These are phyloP conservation scores for Peromyscus melanophrys DNA, from an alignment of 2,797 vertebrate genomes.

Conservation along the genomic window DNA sequence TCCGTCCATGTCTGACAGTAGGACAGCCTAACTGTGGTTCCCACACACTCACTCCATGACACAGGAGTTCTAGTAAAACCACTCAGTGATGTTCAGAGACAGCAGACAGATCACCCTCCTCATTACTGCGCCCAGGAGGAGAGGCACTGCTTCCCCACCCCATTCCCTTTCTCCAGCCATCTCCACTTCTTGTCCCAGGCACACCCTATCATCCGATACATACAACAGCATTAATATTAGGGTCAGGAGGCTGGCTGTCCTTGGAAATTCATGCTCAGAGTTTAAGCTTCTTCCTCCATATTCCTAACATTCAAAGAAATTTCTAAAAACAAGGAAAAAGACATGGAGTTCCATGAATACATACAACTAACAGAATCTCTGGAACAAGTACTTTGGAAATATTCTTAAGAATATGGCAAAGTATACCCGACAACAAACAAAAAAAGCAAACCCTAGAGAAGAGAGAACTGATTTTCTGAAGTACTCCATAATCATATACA, in stretches of 20 bases:
- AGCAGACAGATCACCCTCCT: not conserved
- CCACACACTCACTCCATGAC: not conserved
- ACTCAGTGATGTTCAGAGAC: not conserved
- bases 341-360: not conserved
- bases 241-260: not conserved
- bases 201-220: not conserved
- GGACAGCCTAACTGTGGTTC: not conserved
- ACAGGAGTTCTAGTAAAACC: not conserved
- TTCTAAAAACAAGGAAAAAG: not conserved
- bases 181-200: not conserved
- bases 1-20: not conserved
- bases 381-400: not conserved
- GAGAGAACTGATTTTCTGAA: not conserved
- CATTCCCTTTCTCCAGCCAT: not conserved
- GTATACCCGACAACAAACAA: not conserved
- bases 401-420: not conserved
- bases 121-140: not conserved
- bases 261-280: not conserved
- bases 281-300: not conserved
- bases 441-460: not conserved
- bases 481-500: not conserved
- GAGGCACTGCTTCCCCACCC: not conserved
- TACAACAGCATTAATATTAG: not conserved
- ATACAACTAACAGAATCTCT: not conserved
- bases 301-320: not conserved